Conservation (phyloP, 1,140 invertebrate species). For the Leptopilina clavipes region DNA sequence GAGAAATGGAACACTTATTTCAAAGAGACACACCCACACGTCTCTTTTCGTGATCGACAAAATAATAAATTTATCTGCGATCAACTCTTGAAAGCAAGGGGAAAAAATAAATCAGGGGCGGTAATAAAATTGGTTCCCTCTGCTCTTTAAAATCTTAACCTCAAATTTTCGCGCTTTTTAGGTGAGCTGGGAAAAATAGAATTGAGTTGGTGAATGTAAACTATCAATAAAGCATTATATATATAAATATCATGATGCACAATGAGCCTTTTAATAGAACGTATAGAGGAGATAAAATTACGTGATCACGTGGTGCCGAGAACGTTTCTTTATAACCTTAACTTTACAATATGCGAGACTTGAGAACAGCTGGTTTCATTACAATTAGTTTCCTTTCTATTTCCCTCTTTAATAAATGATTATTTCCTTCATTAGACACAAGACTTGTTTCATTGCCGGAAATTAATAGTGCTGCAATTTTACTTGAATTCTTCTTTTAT, state of each 20-base stretch:
- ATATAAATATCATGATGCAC: not conserved
- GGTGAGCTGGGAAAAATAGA: slow-evolving; percentile 36
- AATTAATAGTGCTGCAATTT: not conserved
- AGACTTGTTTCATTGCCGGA: not conserved
- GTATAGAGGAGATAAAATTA: not conserved
- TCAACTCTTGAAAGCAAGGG: too few relatives aligned
- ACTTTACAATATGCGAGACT: not conserved
- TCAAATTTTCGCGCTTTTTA: slow-evolving; percentile 1
- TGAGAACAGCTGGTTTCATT: slow-evolving; percentile 6
- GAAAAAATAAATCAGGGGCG: too few relatives aligned
- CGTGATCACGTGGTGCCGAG: not conserved
- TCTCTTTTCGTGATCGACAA: not conserved
- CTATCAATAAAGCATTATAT: not conserved
- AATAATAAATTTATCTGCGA: too few relatives aligned
- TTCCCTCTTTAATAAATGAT: not conserved
- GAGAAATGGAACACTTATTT: slow-evolving; percentile 30
- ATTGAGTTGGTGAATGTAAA: not conserved
- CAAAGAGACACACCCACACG: slow-evolving; percentile 14
- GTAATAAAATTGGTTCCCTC: too few relatives aligned
- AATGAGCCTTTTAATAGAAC: not conserved
- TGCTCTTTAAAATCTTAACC: too few relatives aligned
- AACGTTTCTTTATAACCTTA: not conserved
- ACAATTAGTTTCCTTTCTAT: not conserved
- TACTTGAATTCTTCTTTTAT: too few relatives aligned
- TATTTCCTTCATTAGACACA: slow-evolving; percentile 16